A percentile compares a stretch with the other conserved stretches of the same genome.
These are phyloP conservation scores for Drosophila nr. fundita DNA, from an alignment of 2,888 invertebrate genomes.

Conservation along the genomic window DNA sequence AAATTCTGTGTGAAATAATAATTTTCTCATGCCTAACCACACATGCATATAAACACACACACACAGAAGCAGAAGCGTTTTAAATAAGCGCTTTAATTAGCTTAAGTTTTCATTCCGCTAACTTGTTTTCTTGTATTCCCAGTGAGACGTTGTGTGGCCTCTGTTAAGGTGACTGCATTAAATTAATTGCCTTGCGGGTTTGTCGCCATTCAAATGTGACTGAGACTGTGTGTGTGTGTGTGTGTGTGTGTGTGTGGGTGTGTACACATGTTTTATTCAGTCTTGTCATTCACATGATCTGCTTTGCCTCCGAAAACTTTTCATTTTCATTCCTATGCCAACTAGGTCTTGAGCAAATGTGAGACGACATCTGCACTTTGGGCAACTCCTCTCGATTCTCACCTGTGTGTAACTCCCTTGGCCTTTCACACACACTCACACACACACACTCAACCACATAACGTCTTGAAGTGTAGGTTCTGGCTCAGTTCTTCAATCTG, in stretches of 20 bases:
- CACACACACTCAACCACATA: neutral
- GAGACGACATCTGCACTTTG: slow-evolving; percentile 16
- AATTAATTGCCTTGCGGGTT: slow-evolving; percentile 61
- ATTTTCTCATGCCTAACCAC: slow-evolving; percentile 32
- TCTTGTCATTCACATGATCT: slow-evolving; percentile 20
- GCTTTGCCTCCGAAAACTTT: slow-evolving; percentile 39
- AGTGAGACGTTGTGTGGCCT: slow-evolving; percentile 19
- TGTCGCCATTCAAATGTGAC: slow-evolving; percentile 2
- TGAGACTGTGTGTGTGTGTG: slow-evolving; percentile 1
- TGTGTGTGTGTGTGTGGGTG: slow-evolving; percentile 6
- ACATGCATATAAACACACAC: neutral
- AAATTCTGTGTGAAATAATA: slow-evolving; percentile 52
- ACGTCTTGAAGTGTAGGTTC: slow-evolving; percentile 11
- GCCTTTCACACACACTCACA: slow-evolving; percentile 2
- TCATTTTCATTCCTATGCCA: slow-evolving; percentile 29
- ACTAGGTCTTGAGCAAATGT: slow-evolving; percentile 23
- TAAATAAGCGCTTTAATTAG: slow-evolving; percentile 64
- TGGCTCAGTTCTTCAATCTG: slow-evolving; percentile 53
- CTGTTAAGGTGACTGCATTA: slow-evolving; percentile 57
- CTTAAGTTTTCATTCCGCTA: slow-evolving; percentile 59
- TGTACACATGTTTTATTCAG: slow-evolving; percentile 19
- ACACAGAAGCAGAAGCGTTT: slow-evolving; percentile 17
- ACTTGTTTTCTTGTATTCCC: slow-evolving; percentile 50
- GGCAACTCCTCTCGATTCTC: slow-evolving; percentile 21
- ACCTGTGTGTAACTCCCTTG: slow-evolving; percentile 33